These are phyloP conservation scores for Hypsibius dujardini DNA, from an alignment of 1,140 invertebrate species.

Conservation along the genomic window DNA sequence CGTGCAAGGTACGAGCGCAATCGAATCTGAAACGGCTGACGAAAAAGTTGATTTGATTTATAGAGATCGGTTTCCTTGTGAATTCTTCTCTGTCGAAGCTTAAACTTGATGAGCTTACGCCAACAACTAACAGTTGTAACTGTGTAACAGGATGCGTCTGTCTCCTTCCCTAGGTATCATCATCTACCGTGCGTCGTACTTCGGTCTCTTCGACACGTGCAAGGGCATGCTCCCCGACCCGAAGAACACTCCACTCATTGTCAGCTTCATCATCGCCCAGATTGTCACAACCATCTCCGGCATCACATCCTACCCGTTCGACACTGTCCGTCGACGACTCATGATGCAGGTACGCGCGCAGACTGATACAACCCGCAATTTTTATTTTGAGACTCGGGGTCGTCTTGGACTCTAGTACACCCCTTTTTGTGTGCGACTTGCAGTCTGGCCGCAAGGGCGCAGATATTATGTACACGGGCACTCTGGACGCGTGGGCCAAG, in stretches of 20 bases:
- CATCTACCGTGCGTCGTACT: slow-evolving; percentile 61
- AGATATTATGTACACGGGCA: slow-evolving; percentile 62
- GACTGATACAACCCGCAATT: too few species aligned
- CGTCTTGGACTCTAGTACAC: too few species aligned
- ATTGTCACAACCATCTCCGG: slow-evolving; percentile 67
- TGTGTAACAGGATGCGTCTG: too few species aligned
- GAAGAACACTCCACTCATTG: slow-evolving; percentile 59
- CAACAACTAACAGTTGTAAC: too few species aligned
- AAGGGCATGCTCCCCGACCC: slow-evolving; percentile 64
- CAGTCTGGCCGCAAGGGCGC: slow-evolving; percentile 54
- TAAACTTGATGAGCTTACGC: too few species aligned
- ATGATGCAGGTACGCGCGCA: slow-evolving; percentile 45
- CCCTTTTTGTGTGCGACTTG: background rate
- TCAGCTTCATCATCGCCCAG: slow-evolving; percentile 70
- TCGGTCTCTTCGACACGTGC: slow-evolving; percentile 82
- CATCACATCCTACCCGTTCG: slow-evolving; percentile 78
- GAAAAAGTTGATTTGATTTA: background rate
- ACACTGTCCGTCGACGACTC: slow-evolving; percentile 79
- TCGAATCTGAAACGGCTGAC: background rate
- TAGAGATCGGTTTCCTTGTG: too few species aligned
- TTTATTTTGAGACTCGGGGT: too few species aligned
- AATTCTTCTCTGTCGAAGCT: too few species aligned
- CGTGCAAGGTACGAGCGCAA: slow-evolving; percentile 53
- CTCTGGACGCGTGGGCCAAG: slow-evolving; percentile 59
- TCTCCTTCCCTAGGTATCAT: slow-evolving; percentile 23